Percentiles rank a stretch among this genome's conserved stretches.
These are phyloP conservation scores for Graptemys geographica DNA, from an alignment of 2,797 vertebrate genomes.

Conservation along the genomic window DNA sequence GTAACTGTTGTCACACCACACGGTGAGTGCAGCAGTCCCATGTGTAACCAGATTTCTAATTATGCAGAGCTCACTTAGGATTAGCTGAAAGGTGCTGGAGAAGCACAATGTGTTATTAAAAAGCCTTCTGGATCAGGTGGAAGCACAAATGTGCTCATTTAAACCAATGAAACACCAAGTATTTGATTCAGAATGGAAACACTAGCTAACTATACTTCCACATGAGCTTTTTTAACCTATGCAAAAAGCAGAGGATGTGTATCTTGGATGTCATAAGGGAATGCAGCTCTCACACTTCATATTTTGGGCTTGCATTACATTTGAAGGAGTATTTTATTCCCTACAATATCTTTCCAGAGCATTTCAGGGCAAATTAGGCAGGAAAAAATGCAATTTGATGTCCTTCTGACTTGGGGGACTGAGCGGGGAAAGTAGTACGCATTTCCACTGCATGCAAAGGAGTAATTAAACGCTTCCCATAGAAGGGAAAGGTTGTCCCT, in stretches of 20 bases:
- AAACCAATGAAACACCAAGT: not conserved
- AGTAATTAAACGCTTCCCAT: conserved; percentile 72
- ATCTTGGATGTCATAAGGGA: conserved; percentile 27
- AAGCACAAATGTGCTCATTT: conserved; percentile 11
- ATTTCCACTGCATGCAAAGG: conserved; percentile 54
- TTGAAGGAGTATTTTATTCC: conserved; percentile 47
- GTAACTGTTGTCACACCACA: not conserved
- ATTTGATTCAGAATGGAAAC: not conserved
- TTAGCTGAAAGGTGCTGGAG: not conserved
- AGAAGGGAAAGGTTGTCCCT: conserved; percentile 66
- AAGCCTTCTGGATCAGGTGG: not conserved
- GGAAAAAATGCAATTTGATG: conserved; percentile 30
- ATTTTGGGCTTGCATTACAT: conserved; percentile 35
- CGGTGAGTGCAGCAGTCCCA: not conserved
- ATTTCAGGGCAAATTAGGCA: conserved; percentile 27
- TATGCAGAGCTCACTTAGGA: not conserved
- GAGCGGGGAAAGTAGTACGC: conserved; percentile 29
- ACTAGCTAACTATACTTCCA: conserved; percentile 34
- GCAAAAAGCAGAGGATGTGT: not conserved
- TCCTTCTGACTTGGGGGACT: conserved; percentile 20
- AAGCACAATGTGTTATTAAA: not conserved
- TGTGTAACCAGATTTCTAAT: not conserved
- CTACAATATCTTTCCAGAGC: conserved; percentile 20
- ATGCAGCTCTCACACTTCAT: not conserved
- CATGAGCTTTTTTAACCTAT: conserved; percentile 21